Base-by-base conservation (phyloP, 2,113 vertebrate species). In the Melanocharis versteri region DNA sequence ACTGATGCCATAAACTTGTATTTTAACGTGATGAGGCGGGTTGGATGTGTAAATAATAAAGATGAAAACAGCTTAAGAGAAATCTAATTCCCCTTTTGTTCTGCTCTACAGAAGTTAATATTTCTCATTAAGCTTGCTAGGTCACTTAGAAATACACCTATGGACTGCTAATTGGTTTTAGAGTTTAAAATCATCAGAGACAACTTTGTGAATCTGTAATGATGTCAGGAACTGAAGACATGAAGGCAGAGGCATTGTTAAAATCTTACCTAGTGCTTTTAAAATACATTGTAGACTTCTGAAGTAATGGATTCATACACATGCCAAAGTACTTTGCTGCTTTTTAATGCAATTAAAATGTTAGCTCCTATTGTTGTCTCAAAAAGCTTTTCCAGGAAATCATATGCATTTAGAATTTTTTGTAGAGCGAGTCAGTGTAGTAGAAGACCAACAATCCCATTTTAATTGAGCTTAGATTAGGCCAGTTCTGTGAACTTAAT, bases 301-400 rank as follows among this genome's bases (percentile, higher is more conserved):
- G 80, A 93, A 94, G 86, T 89, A 88, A 96, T 83, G 42, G 23
- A 30, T 93, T 93, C 31, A 9, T 37, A 45, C 35, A 64, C n/a
- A 40, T 87, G 62, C 83, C 83, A 86, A 81, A 83, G 64, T 80
- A 83, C 86, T 58, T 69, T 42, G 35, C 54, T 86, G 60, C 62
- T 93, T 90, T 90, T 92, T 86, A 86, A 54, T 77, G 51, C 71
- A 90, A 80, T 93, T 88, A 94, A 65, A 88, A 77, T 47, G 58
- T 72, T 90, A 90, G 66, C 71, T 91, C 8, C 66, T 85, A 48
- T 70, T 97, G 77, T 93, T 93, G 60, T 83, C 45, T 91, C 54
- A 72, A 70, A 87, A 66, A 80, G 23, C 79, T 85, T 72, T 83
- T 88, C 50, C 73, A 72, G 92, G 75, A 93, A 86, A 92, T 65